Evolutionary conservation across 1,140 invertebrate genomes (phyloP).

Genomic region (Telenomus remus): DNA sequence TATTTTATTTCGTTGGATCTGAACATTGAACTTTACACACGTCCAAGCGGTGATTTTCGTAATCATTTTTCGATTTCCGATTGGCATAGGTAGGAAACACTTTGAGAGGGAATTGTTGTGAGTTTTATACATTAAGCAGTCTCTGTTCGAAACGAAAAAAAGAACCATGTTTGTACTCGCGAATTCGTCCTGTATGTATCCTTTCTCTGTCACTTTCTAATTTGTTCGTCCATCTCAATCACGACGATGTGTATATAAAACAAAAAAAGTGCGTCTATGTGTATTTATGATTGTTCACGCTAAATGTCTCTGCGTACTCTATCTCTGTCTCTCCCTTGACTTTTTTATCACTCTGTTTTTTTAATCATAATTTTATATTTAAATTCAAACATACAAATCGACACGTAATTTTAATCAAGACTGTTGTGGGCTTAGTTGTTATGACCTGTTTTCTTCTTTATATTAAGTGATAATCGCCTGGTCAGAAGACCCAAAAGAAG

Average conservation of each 20-base stretch:
- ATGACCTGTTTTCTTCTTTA: background rate
- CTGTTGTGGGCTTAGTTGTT: conserved; percentile 16
- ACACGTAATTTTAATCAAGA: conserved; percentile 31
- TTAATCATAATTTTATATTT: background rate
- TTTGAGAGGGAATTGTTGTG: too few species aligned
- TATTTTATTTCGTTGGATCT: too few species aligned
- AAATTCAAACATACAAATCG: conserved; percentile 1
- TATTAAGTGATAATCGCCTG: background rate
- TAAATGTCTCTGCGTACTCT: conserved; percentile 3
- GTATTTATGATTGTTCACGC: conserved; percentile 23
- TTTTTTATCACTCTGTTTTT: conserved; percentile 11
- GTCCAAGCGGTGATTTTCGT: too few species aligned
- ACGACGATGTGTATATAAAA: conserved; percentile 36
- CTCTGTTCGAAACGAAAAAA: too few species aligned
- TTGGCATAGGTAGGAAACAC: too few species aligned
- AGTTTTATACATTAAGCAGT: too few species aligned
- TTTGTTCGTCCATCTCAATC: conserved; percentile 20
- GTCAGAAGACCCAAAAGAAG: too few species aligned
- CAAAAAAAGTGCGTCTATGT: conserved; percentile 11
- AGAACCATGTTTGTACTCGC: too few species aligned
- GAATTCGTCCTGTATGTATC: background rate
- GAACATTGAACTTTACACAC: too few species aligned
- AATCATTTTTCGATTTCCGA: too few species aligned
- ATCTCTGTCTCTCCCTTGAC: conserved; percentile 2
- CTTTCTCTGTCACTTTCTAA: conserved; percentile 7